phyloP scores from a whole-genome alignment of 2,888 invertebrate genomes.

The Troides helena region DNA sequence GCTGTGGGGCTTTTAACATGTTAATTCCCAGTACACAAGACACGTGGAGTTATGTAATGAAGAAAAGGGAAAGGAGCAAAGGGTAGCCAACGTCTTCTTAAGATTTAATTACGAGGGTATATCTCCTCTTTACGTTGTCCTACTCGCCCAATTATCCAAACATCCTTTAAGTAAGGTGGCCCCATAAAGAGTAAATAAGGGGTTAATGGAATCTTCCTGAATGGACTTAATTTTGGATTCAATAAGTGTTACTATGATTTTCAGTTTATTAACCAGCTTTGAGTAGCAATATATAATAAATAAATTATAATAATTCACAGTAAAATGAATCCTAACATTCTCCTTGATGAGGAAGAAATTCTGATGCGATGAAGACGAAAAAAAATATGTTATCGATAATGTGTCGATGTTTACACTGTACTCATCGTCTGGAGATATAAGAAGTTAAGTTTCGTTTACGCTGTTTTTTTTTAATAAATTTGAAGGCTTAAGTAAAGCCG shows the following conservation, averaged over 20 bases:
- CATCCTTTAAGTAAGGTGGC: constrained; percentile 29
- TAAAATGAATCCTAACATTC: too few relatives aligned
- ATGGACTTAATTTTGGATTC: constrained; percentile 21
- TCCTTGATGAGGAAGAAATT: too few relatives aligned
- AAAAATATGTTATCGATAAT: too few relatives aligned
- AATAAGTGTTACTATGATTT: neutral
- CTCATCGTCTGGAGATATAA: too few relatives aligned
- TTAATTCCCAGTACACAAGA: constrained; percentile 22
- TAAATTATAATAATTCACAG: too few relatives aligned
- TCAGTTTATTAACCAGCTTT: too few relatives aligned
- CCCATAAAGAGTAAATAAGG: constrained; percentile 29
- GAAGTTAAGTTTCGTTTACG: too few relatives aligned
- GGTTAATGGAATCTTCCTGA: constrained; percentile 17
- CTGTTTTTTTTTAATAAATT: too few relatives aligned
- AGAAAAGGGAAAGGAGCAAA: constrained; percentile 26
- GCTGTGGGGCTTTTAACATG: constrained; percentile 17
- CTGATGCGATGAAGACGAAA: too few relatives aligned
- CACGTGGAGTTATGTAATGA: constrained; percentile 29
- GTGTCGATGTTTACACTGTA: too few relatives aligned
- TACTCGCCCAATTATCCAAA: constrained; percentile 29
- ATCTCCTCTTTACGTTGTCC: constrained; percentile 19
- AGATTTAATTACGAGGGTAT: constrained; percentile 30
- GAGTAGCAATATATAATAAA: too few relatives aligned
- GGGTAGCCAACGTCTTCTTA: constrained; percentile 25
- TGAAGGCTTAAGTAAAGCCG: too few relatives aligned